Evolutionary conservation across 2,113 vertebrate genomes (phyloP).

Genomic region (Lagopus muta): DNA sequence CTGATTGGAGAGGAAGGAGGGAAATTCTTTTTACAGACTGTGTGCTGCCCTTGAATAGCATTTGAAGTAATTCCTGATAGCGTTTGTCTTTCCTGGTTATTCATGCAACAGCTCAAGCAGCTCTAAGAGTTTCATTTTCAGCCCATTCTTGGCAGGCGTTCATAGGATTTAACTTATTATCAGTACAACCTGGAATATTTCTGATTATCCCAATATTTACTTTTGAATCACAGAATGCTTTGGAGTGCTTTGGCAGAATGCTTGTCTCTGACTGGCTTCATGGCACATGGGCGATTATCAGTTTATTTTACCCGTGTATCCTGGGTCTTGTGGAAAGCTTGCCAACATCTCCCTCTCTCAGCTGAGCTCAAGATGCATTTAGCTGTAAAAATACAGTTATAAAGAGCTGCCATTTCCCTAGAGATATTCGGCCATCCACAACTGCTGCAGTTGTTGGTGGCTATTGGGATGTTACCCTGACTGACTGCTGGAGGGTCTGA

Average conservation of each 20-base stretch:
- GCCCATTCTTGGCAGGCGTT: background rate
- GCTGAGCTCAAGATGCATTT: background rate
- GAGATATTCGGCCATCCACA: background rate
- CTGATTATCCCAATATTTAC: background rate
- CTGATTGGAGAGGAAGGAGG: no score
- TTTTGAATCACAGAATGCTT: background rate
- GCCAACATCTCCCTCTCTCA: background rate
- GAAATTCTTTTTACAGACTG: background rate
- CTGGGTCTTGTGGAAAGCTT: background rate
- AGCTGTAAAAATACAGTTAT: background rate
- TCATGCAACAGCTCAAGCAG: background rate
- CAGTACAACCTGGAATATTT: background rate
- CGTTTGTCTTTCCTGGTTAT: background rate
- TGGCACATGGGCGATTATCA: background rate
- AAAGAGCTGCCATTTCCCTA: background rate
- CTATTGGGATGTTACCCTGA: background rate
- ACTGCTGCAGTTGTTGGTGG: background rate
- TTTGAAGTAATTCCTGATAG: background rate
- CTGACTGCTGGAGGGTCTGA: background rate
- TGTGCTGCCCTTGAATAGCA: background rate
- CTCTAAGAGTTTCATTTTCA: background rate
- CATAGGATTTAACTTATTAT: background rate
- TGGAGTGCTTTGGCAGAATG: background rate
- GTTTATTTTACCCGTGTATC: background rate
- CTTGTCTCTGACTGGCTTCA: background rate